phyloP scores from a whole-genome alignment of 2,797 vertebrate species.

The Premnoplex brunnescens region DNA sequence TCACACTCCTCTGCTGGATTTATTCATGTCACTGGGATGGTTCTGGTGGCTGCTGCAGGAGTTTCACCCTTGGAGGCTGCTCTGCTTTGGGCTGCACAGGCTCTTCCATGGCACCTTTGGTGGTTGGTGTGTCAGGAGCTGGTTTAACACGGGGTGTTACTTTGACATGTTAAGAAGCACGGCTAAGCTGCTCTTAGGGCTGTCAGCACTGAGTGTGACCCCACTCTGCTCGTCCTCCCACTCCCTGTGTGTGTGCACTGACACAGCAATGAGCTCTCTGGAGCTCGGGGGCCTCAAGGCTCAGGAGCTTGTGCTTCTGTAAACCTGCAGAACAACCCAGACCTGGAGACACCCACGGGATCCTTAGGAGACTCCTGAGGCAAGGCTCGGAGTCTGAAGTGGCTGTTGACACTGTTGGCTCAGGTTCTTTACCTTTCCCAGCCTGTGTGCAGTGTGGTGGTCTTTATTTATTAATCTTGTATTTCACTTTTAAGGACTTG shows the following conservation, averaged over 20 bases:
- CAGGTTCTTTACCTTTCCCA: neutral
- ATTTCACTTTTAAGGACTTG: conserved; percentile 79
- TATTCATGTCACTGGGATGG: fast-evolving
- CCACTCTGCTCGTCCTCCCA: neutral
- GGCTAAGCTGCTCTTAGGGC: neutral
- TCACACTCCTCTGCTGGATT: fast-evolving
- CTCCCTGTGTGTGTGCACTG: neutral
- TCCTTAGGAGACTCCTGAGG: neutral
- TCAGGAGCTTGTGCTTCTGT: neutral
- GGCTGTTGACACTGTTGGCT: neutral
- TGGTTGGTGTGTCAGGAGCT: neutral
- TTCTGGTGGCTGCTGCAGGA: neutral
- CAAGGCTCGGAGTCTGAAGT: neutral
- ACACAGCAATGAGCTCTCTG: fast-evolving
- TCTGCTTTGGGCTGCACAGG: neutral
- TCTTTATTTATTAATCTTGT: fast-evolving
- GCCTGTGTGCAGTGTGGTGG: fast-evolving
- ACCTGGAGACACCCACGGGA: neutral
- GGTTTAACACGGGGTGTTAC: neutral
- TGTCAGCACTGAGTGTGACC: neutral
- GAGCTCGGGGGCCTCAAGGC: neutral
- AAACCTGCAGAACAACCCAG: neutral
- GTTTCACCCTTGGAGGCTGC: neutral
- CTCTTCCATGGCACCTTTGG: neutral
- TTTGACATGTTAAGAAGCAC: neutral